Evolutionary conservation across 1,140 invertebrate genomes (phyloP), one percentile per base, ranked within the genome.

Genomic region (Platyscapa corneri): DNA sequence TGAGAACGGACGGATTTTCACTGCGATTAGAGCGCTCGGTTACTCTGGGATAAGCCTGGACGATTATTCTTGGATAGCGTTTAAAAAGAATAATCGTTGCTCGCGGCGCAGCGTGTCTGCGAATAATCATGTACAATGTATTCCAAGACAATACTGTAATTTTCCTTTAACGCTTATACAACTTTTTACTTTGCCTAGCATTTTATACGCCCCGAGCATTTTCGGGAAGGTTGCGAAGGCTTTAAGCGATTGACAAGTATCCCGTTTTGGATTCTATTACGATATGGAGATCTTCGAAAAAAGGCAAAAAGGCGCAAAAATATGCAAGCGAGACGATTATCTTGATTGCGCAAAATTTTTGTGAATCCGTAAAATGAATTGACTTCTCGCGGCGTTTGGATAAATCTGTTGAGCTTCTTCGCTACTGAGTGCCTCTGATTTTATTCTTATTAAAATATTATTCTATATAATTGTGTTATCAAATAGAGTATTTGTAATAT

Each of bases 41-140:
- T 53, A 18, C 49, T 18, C 49, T 14, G 49, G n/a, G n/a, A n/a
- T n/a, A n/a, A n/a, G n/a, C 16, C 16, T 2, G 16, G 23, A 23
- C 18, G 67, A 70, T 70, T 70, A 70, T 70, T 70, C 32, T 23
- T 37, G 32, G 67, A 70, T 70, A 14, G 16, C 34, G 67, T 23
- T 70, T 30, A 1, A 70, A 20, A 0, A 23, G 34, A 70, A 23
- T 70, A 70, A 70, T 70, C 67, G 30, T 30, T 70, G 7, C 30
- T 70, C 34, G 34, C 16, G 30, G 30, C 64, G 3, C 30, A 32
- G 0, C 2, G 27, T 60, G 7, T 5, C 39, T 42, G n/a, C 37
- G 27, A 23, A n/a, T 74, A 74, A 74, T 74, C 70, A 20, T 10
- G 39, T 42, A 74, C 70, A 74, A 42, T 74, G 70, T 74, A 20